Conservation (phyloP, 2,797 vertebrate species). For the Malacoctenus gilli region DNA sequence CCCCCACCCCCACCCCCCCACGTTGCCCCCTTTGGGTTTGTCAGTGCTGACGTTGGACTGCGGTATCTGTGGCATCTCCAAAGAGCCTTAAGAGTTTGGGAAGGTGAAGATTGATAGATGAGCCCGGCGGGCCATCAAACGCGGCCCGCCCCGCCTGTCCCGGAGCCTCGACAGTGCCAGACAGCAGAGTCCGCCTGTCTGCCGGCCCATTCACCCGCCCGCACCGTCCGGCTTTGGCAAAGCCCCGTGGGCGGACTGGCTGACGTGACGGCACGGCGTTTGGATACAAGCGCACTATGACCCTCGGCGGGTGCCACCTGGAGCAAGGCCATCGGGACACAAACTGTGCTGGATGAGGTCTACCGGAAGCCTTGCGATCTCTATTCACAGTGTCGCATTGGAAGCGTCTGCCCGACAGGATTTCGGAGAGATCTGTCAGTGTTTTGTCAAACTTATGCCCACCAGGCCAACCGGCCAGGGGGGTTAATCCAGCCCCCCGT, state of each 20-base stretch:
- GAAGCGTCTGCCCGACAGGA: no score
- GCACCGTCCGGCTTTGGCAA: slow-evolving; percentile 52
- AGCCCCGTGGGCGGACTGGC: slow-evolving; percentile 40
- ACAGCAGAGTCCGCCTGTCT: slow-evolving; percentile 58
- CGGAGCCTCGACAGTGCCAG: slow-evolving; percentile 45
- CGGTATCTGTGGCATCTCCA: slow-evolving; percentile 68
- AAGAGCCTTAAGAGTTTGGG: slow-evolving; percentile 54
- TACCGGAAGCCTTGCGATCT: no score
- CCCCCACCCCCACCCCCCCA: slow-evolving; percentile 52
- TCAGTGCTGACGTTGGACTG: slow-evolving; percentile 52
- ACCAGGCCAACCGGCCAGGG: no score
- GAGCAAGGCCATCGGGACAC: slow-evolving; percentile 28
- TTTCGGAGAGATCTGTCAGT: no score
- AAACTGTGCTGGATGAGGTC: not conserved
- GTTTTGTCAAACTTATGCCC: no score
- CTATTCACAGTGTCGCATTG: no score
- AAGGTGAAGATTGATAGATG: slow-evolving; percentile 74
- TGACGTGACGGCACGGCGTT: slow-evolving; percentile 41
- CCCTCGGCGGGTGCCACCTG: slow-evolving; percentile 46
- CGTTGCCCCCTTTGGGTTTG: slow-evolving; percentile 57
- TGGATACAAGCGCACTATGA: slow-evolving; percentile 35
- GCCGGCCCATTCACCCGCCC: slow-evolving; percentile 17
- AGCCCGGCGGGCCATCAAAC: slow-evolving; percentile 66
- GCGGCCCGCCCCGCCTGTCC: slow-evolving; percentile 56
- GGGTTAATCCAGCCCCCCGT: no score